Conservation (phyloP, 92 coral and sea anemone species). For the Palythoa heliodiscus region DNA sequence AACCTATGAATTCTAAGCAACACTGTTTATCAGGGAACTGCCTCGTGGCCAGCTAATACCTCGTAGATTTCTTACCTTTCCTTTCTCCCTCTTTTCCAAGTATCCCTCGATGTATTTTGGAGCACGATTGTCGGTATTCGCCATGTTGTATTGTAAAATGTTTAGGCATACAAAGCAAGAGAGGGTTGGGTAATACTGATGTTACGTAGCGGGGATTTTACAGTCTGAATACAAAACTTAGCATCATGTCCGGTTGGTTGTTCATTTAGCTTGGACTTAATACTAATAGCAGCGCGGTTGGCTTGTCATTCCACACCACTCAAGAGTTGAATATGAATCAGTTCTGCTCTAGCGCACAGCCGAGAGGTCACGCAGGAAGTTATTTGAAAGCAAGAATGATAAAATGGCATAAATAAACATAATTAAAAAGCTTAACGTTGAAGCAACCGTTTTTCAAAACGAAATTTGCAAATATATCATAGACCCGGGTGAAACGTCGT, state of each 20-base stretch:
- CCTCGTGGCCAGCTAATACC: background rate
- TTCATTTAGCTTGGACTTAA: background rate
- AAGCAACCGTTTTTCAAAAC: too few species aligned
- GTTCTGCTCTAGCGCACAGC: slow-evolving; percentile 26
- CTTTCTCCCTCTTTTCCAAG: slow-evolving; percentile 59
- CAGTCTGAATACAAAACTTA: background rate
- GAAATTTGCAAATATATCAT: too few species aligned
- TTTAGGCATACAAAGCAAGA: background rate
- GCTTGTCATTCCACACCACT: slow-evolving; percentile 28
- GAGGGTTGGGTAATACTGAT: background rate
- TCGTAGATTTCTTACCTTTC: slow-evolving; percentile 55
- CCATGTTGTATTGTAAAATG: slow-evolving; percentile 30
- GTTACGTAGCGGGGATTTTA: background rate
- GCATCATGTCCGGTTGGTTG: slow-evolving; percentile 4
- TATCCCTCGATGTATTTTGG: slow-evolving; percentile 78
- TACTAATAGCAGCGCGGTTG: background rate
- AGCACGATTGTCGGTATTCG: slow-evolving; percentile 41
- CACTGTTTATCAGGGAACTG: background rate
- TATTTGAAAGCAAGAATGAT: background rate
- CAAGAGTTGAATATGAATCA: slow-evolving; percentile 23
- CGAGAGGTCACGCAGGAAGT: slow-evolving; percentile 23
- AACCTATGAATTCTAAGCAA: background rate
- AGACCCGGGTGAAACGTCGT: too few species aligned
- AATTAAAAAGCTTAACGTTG: background rate
- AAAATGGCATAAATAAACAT: background rate